phyloP scores from a whole-genome alignment of 2,888 invertebrate species.

The Synanthedon andrenaeformis region DNA sequence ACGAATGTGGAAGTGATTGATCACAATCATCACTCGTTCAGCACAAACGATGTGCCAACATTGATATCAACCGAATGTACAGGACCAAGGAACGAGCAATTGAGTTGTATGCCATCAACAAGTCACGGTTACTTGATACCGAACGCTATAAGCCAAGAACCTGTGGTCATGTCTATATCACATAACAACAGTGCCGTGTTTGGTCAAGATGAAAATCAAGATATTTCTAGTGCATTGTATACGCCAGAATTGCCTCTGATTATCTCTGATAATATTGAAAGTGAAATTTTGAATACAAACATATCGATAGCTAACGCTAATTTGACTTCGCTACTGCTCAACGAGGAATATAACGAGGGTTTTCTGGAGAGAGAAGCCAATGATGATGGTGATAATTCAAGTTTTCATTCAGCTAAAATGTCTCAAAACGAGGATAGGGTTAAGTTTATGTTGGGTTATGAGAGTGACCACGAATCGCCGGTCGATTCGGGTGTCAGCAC shows the following conservation, averaged over 20 bases:
- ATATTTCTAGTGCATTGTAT: slow-evolving; percentile 28
- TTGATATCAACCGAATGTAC: slow-evolving; percentile 36
- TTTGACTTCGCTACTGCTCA: slow-evolving; percentile 68
- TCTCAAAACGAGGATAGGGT: slow-evolving; percentile 38
- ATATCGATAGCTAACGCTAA: slow-evolving; percentile 76
- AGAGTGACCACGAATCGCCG: slow-evolving; percentile 60
- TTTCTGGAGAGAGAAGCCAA: slow-evolving; percentile 31
- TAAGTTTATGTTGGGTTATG: slow-evolving; percentile 61
- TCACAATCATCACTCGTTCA: slow-evolving; percentile 50
- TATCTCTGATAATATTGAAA: slow-evolving; percentile 52
- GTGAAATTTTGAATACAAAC: slow-evolving; percentile 51
- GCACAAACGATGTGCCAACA: slow-evolving; percentile 54
- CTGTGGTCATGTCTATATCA: slow-evolving; percentile 63
- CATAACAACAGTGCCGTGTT: slow-evolving; percentile 60
- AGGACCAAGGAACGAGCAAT: slow-evolving; percentile 48
- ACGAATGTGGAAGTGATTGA: slow-evolving; percentile 46
- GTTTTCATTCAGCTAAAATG: slow-evolving; percentile 49
- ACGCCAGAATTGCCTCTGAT: slow-evolving; percentile 47
- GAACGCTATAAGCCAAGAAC: slow-evolving; percentile 71
- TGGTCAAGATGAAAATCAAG: slow-evolving; percentile 41
- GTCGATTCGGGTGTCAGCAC: slow-evolving; percentile 79
- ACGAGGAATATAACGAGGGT: slow-evolving; percentile 52
- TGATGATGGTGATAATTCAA: slow-evolving; percentile 31
- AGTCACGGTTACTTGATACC: slow-evolving; percentile 75
- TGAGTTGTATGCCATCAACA: slow-evolving; percentile 71